A percentile compares a stretch with the other conserved stretches of the same genome.
phyloP scores from a whole-genome alignment of 2,113 vertebrate species.

The Ivindomyrus marchei region DNA sequence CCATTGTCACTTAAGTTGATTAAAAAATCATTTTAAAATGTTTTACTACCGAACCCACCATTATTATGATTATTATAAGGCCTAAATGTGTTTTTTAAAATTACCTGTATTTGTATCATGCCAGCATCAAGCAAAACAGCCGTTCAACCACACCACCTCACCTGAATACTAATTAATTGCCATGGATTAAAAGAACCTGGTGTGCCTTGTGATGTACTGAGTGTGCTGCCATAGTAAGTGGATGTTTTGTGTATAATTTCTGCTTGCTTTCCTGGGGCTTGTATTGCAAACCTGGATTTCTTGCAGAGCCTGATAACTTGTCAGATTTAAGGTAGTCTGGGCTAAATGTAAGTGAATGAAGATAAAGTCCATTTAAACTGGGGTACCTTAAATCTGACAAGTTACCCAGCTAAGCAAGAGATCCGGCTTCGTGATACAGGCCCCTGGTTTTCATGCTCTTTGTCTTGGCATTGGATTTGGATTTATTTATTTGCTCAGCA shows the following conservation, averaged over 20 bases:
- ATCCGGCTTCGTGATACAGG: not conserved
- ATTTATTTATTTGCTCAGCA: not conserved
- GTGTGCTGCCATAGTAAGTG: not conserved
- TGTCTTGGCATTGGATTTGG: not conserved
- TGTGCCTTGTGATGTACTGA: not conserved
- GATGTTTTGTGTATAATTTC: not conserved
- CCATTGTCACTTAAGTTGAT: not conserved
- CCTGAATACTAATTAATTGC: not conserved
- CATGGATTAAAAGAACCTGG: not conserved
- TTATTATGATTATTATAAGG: not conserved
- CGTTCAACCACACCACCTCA: not conserved
- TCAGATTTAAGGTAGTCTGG: not conserved
- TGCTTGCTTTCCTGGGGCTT: not conserved
- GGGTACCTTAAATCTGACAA: not conserved
- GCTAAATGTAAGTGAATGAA: not conserved
- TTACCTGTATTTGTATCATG: not conserved
- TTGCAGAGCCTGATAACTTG: not conserved
- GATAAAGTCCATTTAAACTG: not conserved
- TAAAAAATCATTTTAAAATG: not conserved
- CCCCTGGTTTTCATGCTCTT: not conserved
- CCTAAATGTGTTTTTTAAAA: not conserved
- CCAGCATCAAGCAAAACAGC: not conserved
- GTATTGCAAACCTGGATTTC: not conserved
- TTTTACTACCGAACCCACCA: not conserved
- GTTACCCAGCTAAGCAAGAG: not conserved